These are phyloP conservation scores for Synergus japonicus DNA, from an alignment of 2,888 invertebrate species.

Conservation along the genomic window DNA sequence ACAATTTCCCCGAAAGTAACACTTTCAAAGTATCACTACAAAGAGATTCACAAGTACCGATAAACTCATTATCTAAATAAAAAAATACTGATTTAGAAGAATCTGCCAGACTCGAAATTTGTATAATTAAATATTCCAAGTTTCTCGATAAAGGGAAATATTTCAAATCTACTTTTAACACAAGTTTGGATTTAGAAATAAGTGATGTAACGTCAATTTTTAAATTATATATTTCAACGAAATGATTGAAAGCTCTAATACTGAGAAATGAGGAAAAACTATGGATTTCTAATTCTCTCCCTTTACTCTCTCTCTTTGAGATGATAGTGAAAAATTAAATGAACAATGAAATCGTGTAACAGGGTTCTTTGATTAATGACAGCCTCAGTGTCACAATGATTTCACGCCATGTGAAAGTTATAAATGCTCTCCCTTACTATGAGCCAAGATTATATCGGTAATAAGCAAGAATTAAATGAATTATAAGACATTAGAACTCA, in stretches of 20 bases:
- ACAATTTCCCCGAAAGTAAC: background rate
- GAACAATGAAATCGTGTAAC: background rate
- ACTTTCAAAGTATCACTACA: background rate
- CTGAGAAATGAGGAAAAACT: background rate
- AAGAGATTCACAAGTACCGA: background rate
- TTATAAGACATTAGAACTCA: constrained; percentile 16
- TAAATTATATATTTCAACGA: background rate
- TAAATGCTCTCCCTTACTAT: constrained; percentile 20
- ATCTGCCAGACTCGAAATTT: too few species aligned
- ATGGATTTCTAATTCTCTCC: constrained; percentile 1
- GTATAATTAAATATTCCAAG: too few species aligned
- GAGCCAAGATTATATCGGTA: constrained; percentile 20
- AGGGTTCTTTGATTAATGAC: constrained; percentile 4
- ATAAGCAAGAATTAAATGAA: constrained; percentile 24
- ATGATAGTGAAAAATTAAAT: constrained; percentile 4
- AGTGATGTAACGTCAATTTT: background rate
- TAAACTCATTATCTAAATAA: background rate
- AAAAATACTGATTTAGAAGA: background rate
- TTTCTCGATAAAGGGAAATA: background rate
- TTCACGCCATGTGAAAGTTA: constrained; percentile 37
- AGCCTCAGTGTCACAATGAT: constrained; percentile 26
- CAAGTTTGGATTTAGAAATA: background rate
- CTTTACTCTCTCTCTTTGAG: background rate
- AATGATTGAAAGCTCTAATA: background rate
- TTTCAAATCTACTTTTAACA: background rate